Conservation (phyloP, 1,140 invertebrate genomes). For the Orchesella cincta region DNA sequence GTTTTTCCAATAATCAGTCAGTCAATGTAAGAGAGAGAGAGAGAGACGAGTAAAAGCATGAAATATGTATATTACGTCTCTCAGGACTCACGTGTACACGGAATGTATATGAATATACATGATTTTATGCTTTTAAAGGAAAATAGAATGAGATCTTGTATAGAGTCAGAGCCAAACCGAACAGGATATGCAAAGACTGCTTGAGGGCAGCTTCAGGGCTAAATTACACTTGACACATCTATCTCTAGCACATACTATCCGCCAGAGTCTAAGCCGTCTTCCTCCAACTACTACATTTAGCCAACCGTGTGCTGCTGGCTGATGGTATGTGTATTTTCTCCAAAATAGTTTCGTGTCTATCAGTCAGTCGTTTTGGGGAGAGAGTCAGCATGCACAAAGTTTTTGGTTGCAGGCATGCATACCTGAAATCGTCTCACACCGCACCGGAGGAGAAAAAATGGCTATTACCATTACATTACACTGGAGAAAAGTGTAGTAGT, state of each 20-base stretch:
- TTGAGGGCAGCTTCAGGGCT: not conserved
- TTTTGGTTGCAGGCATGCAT: not conserved
- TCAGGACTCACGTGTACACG: not conserved
- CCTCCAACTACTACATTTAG: not conserved
- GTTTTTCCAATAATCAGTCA: constrained; percentile 8
- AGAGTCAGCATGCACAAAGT: not conserved
- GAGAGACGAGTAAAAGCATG: not conserved
- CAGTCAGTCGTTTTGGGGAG: not conserved
- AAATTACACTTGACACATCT: constrained; percentile 18
- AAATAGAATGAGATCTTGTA: not conserved
- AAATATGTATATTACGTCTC: not conserved
- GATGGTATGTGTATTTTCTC: not conserved
- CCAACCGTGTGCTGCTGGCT: not conserved
- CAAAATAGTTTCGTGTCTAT: not conserved
- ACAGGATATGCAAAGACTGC: not conserved
- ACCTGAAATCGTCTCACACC: too few species aligned
- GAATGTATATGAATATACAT: too few species aligned
- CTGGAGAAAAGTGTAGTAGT: too few species aligned
- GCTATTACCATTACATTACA: too few species aligned
- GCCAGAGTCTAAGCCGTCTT: not conserved
- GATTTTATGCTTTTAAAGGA: too few species aligned
- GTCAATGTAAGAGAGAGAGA: not conserved
- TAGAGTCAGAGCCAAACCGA: not conserved
- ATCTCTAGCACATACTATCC: not conserved
- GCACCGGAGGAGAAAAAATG: too few species aligned